Base-by-base conservation (phyloP, 2,113 vertebrate species). In the Anolis carolinensis region DNA sequence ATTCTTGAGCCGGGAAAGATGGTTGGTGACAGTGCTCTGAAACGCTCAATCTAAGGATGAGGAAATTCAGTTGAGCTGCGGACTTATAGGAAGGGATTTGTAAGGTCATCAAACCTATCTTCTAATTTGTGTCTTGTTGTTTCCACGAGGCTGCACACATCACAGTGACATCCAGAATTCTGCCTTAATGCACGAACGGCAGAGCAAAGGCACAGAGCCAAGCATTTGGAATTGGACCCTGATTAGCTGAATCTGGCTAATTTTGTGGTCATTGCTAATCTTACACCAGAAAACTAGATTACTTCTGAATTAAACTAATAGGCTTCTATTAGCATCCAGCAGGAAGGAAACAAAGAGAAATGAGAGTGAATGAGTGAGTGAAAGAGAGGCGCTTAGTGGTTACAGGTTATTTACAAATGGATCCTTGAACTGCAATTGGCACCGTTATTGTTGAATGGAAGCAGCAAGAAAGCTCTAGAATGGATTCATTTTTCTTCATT, bases 291-390 rank as follows among this genome's bases (percentile, higher is more conserved):
- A 70, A 44, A 52, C 74, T 87, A 70, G 71, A 62, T 76, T 84
- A 52, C 34, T 91, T 79, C 80, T 90, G 73, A 79, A 82, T 76
- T 84, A 84, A 80, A 91, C 70, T 92, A 67, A 83, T 83, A 93
- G 86, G 81, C 25, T 87, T 88, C 88, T 90, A 90, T 32, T 70
- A 0, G 55, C n/a, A 73, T 83, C 82, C 88, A 81, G 93, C 75
- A 81, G 80, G 89, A 79, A 91, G 75, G 90, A 89, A 93, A 90
- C 87, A 92, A 91, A 91, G 88, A 78, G 82, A 86, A 88, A 88
- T 90, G 82, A 70, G 76, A 50, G 84, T 89, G 76, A 78, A 84
- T 82, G 13, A 72, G n/a, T 30, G 30, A 78, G 86, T 82, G 7
- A 72, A 30, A 25, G 25, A n/a, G 81, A 23, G 34, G 83, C 89